Evolutionary conservation across 2,113 vertebrate genomes (phyloP), one percentile per base, ranked within the genome.

Genomic region (Apodemus sylvaticus): DNA sequence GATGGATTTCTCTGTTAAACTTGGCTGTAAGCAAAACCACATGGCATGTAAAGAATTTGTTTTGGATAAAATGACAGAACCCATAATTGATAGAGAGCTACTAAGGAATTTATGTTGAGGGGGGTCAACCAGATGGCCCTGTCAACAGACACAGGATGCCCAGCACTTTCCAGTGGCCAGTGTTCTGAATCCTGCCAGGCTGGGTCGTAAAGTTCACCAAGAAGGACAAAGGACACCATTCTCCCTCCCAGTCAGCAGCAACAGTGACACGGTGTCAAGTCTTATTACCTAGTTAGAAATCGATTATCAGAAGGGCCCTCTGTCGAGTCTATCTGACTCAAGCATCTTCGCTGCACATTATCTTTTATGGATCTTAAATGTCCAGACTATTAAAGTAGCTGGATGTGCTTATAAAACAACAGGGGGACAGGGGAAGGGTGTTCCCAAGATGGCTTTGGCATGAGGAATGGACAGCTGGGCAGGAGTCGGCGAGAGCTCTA

Each of bases 291-390:
- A 91, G 77, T 87, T 95, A 89, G 88, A 96, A 95, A 89, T 55
- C 51, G 94, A 97, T 94, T 64, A 92, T 92, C 90, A 87, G 92
- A 91, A 93, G 64, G 71, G 93, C 73, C 53, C 10, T 74, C 68
- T 22, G 31, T 73, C 0, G 13, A 66, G 53, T 90, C 86, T 94
- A 87, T 97, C 92, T 64, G 88, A 81, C 22, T 66, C 42, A 71
- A 26, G 82, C 81, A 94, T 95, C 95, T 94, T 89, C 39, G 5
- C 36, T 92, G 39, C 16, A 26, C 81, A 86, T 97, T 82, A 94
- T 94, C 93, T 96, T 96, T 96, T 93, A 95, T 93, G 93, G 90
- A 90, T 96, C 91, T 91, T 94, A 91, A 94, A 86, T 83, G 76
- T 36, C 20, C 77, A 45, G 62, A 78, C 94, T 83, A 73, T 94